Conservation (phyloP, 2,113 vertebrate species). For the Stictonetta naevosa region DNA sequence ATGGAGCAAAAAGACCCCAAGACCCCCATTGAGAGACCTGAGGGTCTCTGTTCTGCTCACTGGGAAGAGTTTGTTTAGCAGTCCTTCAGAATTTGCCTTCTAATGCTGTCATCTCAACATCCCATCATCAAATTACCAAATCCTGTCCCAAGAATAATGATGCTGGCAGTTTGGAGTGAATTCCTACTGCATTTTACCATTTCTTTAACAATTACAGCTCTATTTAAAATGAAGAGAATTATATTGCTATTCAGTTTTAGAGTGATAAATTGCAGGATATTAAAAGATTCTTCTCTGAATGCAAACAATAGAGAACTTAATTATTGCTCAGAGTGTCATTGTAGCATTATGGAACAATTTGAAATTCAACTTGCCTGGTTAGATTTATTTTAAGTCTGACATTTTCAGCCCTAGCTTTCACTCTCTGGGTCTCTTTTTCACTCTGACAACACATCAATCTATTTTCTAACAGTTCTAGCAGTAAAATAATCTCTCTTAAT, state of each 20-base stretch:
- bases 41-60: background rate
- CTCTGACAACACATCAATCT: constrained; percentile 64
- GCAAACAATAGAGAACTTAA: constrained; percentile 63
- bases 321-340: constrained; percentile 56
- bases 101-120: background rate
- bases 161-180: background rate
- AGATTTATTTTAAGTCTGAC: constrained; percentile 70
- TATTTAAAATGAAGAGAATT: constrained; percentile 19
- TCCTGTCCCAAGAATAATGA: background rate
- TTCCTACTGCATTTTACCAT: constrained; percentile 32
- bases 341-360: constrained; percentile 49
- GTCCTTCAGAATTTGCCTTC: background rate
- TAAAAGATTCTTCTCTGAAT: constrained; percentile 55
- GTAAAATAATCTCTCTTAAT: constrained; percentile 40
- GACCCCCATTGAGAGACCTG: background rate
- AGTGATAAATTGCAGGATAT: constrained; percentile 60
- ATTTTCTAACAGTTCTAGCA: constrained; percentile 50
- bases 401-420: constrained; percentile 58
- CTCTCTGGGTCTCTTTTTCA: constrained; percentile 41
- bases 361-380: constrained; percentile 55
- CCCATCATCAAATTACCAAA: background rate
- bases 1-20: background rate
- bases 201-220: constrained; percentile 28
- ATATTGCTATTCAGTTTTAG: constrained; percentile 34
- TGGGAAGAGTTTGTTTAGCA: background rate